Base-by-base conservation (phyloP, 2,888 invertebrate species). In the Idaea straminata region DNA sequence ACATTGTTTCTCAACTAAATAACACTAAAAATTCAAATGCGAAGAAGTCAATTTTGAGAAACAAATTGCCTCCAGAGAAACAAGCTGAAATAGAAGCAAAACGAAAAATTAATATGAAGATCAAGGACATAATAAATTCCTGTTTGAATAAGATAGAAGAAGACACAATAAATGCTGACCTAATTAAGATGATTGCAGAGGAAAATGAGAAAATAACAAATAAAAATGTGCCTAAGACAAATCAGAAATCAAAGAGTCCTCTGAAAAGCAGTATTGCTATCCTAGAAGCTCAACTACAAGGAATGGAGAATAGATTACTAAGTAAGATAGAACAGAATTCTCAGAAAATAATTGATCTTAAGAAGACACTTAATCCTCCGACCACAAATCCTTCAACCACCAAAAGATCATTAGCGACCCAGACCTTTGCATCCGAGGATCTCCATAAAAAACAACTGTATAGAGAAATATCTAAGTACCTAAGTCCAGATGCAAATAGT, bases 21-120 rank as follows among this genome's bases (percentile, higher is more conserved):
- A 65, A 7, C 34, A 13, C 60, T 35, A 61, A 1, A 57, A 66
- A 59, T 57, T 64, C 36, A 38, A 38, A 65, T 38, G 4, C 69
- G 5, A 73, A 61, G 47, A 66, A 65, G 34, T 64, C 69, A 15
- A 38, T 72, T 59, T 63, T 74, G n/a, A 84, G 82, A 74, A 76
- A 67, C 64, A 86, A 81, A 74, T 77, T 90, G 63, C 76, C 84
- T 10, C 84, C 88, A 61, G 87, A 89, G 74, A 85, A 88, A 74
- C 70, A 80, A 57, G 91, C 90, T 61, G 86, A 82, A 57, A 92
- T 92, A 65, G 80, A 85, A 72, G 80, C 87, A 74, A 92, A 92
- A 72, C 82, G 92, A 67, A 84, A 86, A 67, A 91, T 89, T 71
- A 92, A 92, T 73, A 90, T 88, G 84, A 91, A 86, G 72, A 70